phyloP scores from a whole-genome alignment of 2,797 vertebrate genomes.

The Nothura maculosa region DNA sequence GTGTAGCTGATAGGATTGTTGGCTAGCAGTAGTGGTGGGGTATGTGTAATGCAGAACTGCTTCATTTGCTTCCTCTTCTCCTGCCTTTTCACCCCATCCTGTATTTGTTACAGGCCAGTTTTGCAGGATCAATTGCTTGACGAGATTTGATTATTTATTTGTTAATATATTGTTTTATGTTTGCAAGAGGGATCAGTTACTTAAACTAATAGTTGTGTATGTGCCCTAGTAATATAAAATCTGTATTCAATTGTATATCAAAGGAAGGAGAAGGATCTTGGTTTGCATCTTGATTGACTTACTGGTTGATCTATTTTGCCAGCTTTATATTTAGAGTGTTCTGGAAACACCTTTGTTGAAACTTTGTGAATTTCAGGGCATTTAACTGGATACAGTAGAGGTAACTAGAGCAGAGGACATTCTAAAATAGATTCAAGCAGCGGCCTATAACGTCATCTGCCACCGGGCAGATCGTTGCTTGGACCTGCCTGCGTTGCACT shows the following conservation, averaged over 20 bases:
- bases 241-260: background rate
- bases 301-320: background rate
- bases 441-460: background rate
- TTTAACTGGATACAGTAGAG: background rate
- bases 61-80: background rate
- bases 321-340: background rate
- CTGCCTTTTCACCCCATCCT: background rate
- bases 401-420: background rate
- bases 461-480: background rate
- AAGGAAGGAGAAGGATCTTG: background rate
- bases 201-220: background rate
- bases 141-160: too few relatives aligned
- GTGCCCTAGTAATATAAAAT: background rate
- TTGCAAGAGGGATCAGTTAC: background rate
- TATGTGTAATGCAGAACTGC: background rate
- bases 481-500: conserved; percentile 11
- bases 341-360: background rate
- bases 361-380: background rate
- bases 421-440: conserved; percentile 11
- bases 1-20: background rate
- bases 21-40: background rate
- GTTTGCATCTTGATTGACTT: background rate
- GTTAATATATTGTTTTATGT: background rate
- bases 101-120: background rate
- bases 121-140: background rate